phyloP scores from a whole-genome alignment of 2,888 invertebrate genomes.

The Leucophenga montana region DNA sequence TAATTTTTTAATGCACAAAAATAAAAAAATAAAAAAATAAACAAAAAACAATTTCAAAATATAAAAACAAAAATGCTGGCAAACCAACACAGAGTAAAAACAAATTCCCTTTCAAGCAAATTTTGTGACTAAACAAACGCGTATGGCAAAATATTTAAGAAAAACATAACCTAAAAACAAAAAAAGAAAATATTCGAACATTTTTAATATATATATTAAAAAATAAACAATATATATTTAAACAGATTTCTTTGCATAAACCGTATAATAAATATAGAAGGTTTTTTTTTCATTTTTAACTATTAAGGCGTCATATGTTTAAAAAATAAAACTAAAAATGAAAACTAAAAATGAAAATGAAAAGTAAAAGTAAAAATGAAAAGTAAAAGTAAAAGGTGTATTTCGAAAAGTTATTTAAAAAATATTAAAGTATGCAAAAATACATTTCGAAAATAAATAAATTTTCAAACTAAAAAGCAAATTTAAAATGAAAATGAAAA shows the following conservation, averaged over 20 bases:
- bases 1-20: constrained; percentile 44
- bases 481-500: not conserved
- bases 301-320: constrained; percentile 41
- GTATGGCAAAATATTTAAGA: constrained; percentile 51
- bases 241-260: constrained; percentile 26
- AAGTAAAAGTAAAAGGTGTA: constrained; percentile 39
- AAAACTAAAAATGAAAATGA: no score
- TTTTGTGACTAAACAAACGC: constrained; percentile 50
- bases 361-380: no score
- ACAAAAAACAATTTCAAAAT: constrained; percentile 35
- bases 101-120: constrained; percentile 45
- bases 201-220: not conserved
- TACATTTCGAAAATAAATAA: constrained; percentile 2
- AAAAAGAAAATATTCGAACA: constrained; percentile 25
- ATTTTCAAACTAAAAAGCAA: not conserved
- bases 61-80: constrained; percentile 35
- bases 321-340: constrained; percentile 37
- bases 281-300: constrained; percentile 49
- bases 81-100: constrained; percentile 23
- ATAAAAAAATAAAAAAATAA: constrained; percentile 38
- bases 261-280: constrained; percentile 13
- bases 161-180: constrained; percentile 45
- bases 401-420: constrained; percentile 12
- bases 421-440: not conserved
- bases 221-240: constrained; percentile 35